phyloP scores from a whole-genome alignment of 2,113 vertebrate genomes.

The Ictalurus furcatus region DNA sequence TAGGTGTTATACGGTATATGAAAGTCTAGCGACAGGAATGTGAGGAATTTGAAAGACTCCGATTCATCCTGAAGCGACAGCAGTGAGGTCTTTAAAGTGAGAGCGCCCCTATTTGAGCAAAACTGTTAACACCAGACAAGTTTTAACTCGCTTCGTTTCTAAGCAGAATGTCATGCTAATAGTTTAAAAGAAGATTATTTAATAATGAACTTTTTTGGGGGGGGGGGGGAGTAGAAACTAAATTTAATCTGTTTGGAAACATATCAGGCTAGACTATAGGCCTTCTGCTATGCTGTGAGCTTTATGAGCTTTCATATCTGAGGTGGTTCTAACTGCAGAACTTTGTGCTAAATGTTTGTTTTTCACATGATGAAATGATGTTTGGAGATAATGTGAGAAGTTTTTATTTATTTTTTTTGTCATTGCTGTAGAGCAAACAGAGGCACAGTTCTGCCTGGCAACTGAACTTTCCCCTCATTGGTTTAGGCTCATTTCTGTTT shows the following conservation, averaged over 20 bases:
- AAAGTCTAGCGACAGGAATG: constrained; percentile 76
- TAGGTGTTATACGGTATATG: constrained; percentile 75
- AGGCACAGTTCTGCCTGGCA: constrained; percentile 85
- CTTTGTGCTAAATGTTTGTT: background rate
- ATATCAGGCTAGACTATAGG: background rate
- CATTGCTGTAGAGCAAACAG: background rate
- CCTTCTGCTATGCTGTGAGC: background rate
- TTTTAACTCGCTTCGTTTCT: constrained; percentile 17
- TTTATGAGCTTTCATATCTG: background rate
- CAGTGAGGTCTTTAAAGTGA: constrained; percentile 62
- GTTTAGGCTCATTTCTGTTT: constrained; percentile 75
- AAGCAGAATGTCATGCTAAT: background rate
- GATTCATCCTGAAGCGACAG: constrained; percentile 73
- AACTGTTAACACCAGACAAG: constrained; percentile 42
- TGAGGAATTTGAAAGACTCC: constrained; percentile 78
- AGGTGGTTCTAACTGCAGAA: background rate
- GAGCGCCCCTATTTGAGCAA: constrained; percentile 54
- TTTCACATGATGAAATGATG: background rate
- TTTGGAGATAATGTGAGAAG: background rate
- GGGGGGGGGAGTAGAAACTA: background rate
- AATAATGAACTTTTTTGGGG: too few species aligned
- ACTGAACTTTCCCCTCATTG: constrained; percentile 85
- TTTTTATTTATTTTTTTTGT: background rate
- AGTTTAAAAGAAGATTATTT: background rate
- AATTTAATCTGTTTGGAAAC: background rate